phyloP scores from a whole-genome alignment of 23 tunicate genomes.

The Phallusia fumigata region DNA sequence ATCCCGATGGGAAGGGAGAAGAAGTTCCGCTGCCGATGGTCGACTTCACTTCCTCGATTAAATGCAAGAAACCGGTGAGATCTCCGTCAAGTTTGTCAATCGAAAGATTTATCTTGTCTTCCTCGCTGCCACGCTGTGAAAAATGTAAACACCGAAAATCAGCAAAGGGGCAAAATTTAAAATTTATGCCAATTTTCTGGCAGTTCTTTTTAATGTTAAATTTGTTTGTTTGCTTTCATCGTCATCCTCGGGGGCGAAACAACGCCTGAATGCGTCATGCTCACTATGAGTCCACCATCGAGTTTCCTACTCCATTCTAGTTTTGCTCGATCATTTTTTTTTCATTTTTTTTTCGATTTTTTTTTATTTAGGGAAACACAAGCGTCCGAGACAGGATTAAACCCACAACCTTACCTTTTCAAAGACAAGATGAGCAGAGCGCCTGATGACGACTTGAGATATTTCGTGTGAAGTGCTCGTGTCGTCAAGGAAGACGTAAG shows the following conservation, averaged over 20 bases:
- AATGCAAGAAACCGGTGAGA: constrained; percentile 25
- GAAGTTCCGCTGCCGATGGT: constrained; percentile 13
- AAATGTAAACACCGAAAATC: not conserved
- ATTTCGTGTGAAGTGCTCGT: constrained; percentile 6
- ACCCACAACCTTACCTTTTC: constrained; percentile 19
- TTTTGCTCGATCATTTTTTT: too few relatives aligned
- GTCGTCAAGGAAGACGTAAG: constrained; percentile 10
- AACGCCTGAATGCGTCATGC: too few relatives aligned
- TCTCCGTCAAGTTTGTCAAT: constrained; percentile 22
- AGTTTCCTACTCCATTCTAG: too few relatives aligned
- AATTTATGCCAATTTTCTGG: too few relatives aligned
- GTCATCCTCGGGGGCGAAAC: too few relatives aligned
- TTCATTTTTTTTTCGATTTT: too few relatives aligned
- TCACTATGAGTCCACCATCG: too few relatives aligned
- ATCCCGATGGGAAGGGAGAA: constrained; percentile 19
- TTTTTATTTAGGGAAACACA: too few relatives aligned
- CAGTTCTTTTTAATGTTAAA: too few relatives aligned
- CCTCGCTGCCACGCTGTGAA: not conserved
- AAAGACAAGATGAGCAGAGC: constrained; percentile 30
- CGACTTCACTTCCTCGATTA: not conserved
- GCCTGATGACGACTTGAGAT: not conserved
- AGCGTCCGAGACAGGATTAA: too few relatives aligned
- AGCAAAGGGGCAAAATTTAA: too few relatives aligned
- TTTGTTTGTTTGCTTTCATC: too few relatives aligned
- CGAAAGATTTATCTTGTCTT: not conserved